Base-by-base conservation (phyloP, 2,888 invertebrate species). In the Galerucella nymphaeae region DNA sequence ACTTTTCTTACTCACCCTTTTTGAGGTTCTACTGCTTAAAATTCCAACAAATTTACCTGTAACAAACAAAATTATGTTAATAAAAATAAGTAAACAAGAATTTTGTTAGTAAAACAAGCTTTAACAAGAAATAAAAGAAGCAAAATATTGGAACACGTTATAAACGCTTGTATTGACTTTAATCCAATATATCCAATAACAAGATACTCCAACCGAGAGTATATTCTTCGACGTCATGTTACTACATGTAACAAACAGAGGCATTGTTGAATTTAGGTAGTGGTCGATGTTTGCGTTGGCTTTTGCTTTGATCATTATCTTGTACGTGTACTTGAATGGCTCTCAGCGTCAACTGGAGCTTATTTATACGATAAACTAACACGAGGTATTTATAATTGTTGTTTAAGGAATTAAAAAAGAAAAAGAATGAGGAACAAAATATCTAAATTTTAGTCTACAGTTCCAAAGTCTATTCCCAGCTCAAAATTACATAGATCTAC, bases 271-370 rank as follows among this genome's bases (percentile, higher is more conserved):
- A 1, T 59, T 59, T 30, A 59, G 30, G 64, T 53, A 16, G 53
- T 41, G 69, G 62, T 41, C 69, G 41, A 62, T 69, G 62, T 30
- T 30, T 30, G 30, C 30, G 2, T 30, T 8, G 0, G 30, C 30
- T 5, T 69, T 69, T 69, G 55, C 69, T 69, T 69, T 69, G 69
- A 69, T 69, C 69, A 69, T 69, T 69, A 62, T 69, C 62, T 63
- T 18, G 48, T 62, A 50, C 63, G 38, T 69, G 45, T 45, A 63
- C 23, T 50, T 53, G 62, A 68, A 45, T 68, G 55, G 53, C 50
- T 53, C 53, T 62, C 62, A 69, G 38, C 14, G 50, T 30, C 30
- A 68, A 53, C 68, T 59, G 18, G 20, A 62, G 30, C n/a, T 38
- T 38, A 66, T 66, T 38, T 16, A n/a, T n/a, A 23, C 57, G 48